Conservation (phyloP, 23 tunicate genomes). For the Oikopleura dioica region DNA sequence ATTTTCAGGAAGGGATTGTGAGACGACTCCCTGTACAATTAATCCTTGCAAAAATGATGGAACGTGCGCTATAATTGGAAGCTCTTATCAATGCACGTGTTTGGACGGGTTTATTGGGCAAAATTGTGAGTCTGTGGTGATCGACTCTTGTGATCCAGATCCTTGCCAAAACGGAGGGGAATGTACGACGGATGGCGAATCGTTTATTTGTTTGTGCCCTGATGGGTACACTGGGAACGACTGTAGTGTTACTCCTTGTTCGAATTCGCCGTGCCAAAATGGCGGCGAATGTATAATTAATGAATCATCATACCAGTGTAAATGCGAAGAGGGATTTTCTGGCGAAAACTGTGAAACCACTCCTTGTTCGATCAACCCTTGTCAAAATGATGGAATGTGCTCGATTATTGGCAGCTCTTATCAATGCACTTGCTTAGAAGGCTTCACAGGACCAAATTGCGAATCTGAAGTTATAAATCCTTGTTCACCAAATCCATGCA, state of each 20-base stretch:
- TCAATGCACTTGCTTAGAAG: no score
- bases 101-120: no score
- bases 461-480: no score
- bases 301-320: constrained; percentile 30
- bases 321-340: constrained; percentile 33
- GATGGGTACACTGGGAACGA: constrained; percentile 25
- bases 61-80: no score
- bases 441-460: no score
- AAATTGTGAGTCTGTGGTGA: no score
- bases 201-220: constrained; percentile 30
- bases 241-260: constrained; percentile 49
- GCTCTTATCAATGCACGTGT: no score
- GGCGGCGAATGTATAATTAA: constrained; percentile 26
- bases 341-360: constrained; percentile 21
- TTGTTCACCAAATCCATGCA: no score
- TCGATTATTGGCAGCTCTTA: constrained; percentile 25
- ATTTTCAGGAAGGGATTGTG: constrained; percentile 26
- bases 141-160: no score
- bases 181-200: constrained; percentile 23
- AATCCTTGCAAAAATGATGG: no score
- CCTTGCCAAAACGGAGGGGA: constrained; percentile 71
- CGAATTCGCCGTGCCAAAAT: constrained; percentile 44
- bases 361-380: constrained; percentile 45
- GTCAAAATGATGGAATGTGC: constrained; percentile 35
- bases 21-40: not conserved